Percentiles rank a stretch among this genome's conserved stretches.
Conservation (phyloP, 2,797 vertebrate species). For the Silurus aristotelis region DNA sequence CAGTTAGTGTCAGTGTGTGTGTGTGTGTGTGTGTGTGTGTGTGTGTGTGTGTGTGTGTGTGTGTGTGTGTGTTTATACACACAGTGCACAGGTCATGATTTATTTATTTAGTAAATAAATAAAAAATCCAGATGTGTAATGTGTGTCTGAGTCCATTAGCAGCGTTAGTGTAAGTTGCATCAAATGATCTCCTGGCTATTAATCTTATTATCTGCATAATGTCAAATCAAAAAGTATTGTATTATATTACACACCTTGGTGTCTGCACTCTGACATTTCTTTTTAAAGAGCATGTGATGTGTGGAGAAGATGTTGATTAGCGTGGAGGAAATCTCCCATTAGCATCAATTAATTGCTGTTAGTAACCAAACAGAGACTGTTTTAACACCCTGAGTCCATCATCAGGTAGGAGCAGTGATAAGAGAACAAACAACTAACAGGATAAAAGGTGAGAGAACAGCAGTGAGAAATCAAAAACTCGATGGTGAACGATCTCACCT, state of each 20-base stretch:
- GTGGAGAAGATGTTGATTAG: constrained; percentile 33
- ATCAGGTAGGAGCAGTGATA: constrained; percentile 7
- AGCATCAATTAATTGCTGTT: constrained; percentile 36
- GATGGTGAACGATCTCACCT: constrained; percentile 43
- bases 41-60: no score
- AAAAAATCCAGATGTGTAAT: neutral
- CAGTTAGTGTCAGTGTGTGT: no score
- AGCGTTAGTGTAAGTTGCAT: neutral
- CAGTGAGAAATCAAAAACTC: constrained; percentile 29
- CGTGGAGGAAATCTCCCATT: constrained; percentile 31
- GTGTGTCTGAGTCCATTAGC: neutral
- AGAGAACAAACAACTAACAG: constrained; percentile 30
- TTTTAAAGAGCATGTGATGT: neutral
- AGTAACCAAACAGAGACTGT: constrained; percentile 35
- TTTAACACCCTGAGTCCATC: constrained; percentile 38
- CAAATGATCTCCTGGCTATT: neutral
- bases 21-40: no score
- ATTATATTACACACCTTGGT: neutral
- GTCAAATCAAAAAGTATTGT: neutral
- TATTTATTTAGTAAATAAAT: no score
- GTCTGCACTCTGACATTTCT: neutral
- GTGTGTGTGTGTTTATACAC: no score
- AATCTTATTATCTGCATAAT: neutral
- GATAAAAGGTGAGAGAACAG: constrained; percentile 24
- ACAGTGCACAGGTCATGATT: neutral